Conservation (phyloP, 2,888 invertebrate species). For the Sthenelais limicola region DNA sequence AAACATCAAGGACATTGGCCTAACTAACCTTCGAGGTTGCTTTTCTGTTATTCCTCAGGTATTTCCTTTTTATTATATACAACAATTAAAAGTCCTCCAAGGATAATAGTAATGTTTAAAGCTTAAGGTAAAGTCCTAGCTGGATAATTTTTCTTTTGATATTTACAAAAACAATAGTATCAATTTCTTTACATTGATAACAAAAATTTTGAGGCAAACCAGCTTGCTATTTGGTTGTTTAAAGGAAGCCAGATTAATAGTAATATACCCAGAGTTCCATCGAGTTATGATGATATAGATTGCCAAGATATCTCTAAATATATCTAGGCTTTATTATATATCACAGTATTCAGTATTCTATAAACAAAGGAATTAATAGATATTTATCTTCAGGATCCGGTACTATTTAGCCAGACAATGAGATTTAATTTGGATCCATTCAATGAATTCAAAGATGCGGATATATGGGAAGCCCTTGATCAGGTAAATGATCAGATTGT, state of each 20-base stretch:
- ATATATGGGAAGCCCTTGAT: slow-evolving; percentile 7
- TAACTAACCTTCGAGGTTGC: background rate
- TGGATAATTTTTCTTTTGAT: no score
- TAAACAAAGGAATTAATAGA: background rate
- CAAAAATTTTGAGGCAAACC: no score
- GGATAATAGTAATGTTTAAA: no score
- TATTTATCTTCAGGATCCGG: background rate
- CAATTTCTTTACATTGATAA: no score
- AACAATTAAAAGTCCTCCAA: background rate
- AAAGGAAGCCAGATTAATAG: no score
- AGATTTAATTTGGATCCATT: slow-evolving; percentile 24
- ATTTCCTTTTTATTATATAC: no score
- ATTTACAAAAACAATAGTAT: no score
- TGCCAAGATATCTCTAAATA: no score
- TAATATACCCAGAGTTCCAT: no score
- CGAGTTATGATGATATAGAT: no score
- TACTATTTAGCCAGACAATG: background rate
- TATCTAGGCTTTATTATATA: background rate
- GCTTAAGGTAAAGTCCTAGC: no score
- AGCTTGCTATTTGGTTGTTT: no score
- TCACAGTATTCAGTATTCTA: background rate
- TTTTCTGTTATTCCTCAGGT: slow-evolving; percentile 24
- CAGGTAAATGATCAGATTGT: background rate
- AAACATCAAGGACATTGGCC: background rate
- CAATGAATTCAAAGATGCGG: slow-evolving; percentile 10